phyloP scores from a whole-genome alignment of 2,888 invertebrate species.

The Philaethria dido region DNA sequence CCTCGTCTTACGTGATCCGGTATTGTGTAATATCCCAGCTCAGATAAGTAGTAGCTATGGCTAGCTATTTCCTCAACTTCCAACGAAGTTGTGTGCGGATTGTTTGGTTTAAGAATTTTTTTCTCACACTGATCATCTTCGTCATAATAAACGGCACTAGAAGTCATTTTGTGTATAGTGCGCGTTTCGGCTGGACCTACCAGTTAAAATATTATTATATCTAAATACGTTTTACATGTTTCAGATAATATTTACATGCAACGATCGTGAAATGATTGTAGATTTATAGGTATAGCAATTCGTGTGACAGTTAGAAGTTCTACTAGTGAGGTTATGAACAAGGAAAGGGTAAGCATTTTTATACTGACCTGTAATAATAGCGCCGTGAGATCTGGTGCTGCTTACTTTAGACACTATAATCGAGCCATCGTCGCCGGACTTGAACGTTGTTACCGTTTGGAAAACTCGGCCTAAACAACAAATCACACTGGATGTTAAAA shows the following conservation, averaged over 20 bases:
- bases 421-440: constrained; percentile 75
- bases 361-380: constrained; percentile 86
- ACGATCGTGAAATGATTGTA: constrained; percentile 53
- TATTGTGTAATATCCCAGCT: constrained; percentile 74
- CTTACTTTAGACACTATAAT: constrained; percentile 83
- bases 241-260: constrained; percentile 55
- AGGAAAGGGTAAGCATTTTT: constrained; percentile 66
- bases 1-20: constrained; percentile 75
- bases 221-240: constrained; percentile 55
- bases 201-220: constrained; percentile 79
- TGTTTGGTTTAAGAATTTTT: constrained; percentile 74
- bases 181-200: constrained; percentile 87
- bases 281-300: constrained; percentile 49
- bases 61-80: constrained; percentile 85
- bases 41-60: constrained; percentile 83
- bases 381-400: constrained; percentile 85
- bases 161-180: constrained; percentile 86
- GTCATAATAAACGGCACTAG: constrained; percentile 83
- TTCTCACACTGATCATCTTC: constrained; percentile 75
- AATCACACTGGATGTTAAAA: constrained; percentile 80
- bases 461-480: constrained; percentile 83
- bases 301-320: constrained; percentile 36
- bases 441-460: constrained; percentile 82
- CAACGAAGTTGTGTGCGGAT: constrained; percentile 80
- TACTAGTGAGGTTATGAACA: constrained; percentile 44